Percentiles rank a stretch among this genome's conserved stretches.
These are phyloP conservation scores for Gonioctena quinquepunctata DNA, from an alignment of 1,140 invertebrate genomes.

Conservation along the genomic window DNA sequence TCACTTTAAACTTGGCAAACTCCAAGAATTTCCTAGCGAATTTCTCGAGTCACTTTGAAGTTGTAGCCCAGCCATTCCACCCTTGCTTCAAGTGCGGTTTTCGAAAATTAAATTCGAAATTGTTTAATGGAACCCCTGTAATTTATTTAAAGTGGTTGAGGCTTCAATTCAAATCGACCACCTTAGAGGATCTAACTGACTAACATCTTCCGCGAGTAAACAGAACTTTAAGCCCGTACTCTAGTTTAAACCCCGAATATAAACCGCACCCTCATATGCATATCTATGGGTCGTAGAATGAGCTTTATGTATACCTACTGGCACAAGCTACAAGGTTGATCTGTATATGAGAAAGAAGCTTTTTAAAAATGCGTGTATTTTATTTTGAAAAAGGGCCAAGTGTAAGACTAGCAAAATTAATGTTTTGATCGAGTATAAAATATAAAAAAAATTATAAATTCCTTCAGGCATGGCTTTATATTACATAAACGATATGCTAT, in stretches of 20 bases:
- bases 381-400: too few relatives aligned
- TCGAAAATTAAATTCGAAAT: slow-evolving; percentile 15
- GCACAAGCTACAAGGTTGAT: too few relatives aligned
- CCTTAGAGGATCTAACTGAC: slow-evolving; percentile 12
- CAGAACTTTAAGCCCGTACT: slow-evolving; percentile 8
- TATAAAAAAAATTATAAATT: too few relatives aligned
- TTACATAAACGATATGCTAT: too few relatives aligned
- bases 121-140: slow-evolving; percentile 12
- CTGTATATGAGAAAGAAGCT: too few relatives aligned
- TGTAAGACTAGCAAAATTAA: too few relatives aligned
- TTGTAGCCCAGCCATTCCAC: not conserved
- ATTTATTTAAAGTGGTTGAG: slow-evolving; percentile 13
- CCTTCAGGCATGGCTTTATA: too few relatives aligned
- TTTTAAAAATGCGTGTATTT: too few relatives aligned
- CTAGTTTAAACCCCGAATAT: not conserved
- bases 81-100: not conserved
- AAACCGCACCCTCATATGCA: slow-evolving; percentile 10
- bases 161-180: slow-evolving; percentile 14
- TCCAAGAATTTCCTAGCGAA: not conserved
- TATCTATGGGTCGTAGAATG: not conserved
- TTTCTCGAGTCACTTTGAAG: slow-evolving; percentile 11
- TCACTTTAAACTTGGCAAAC: not conserved
- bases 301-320: not conserved
- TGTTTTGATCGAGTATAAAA: too few relatives aligned
- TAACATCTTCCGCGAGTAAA: slow-evolving; percentile 14